Base-by-base conservation (phyloP, 2,113 vertebrate genomes). In the Chunga burmeisteri region DNA sequence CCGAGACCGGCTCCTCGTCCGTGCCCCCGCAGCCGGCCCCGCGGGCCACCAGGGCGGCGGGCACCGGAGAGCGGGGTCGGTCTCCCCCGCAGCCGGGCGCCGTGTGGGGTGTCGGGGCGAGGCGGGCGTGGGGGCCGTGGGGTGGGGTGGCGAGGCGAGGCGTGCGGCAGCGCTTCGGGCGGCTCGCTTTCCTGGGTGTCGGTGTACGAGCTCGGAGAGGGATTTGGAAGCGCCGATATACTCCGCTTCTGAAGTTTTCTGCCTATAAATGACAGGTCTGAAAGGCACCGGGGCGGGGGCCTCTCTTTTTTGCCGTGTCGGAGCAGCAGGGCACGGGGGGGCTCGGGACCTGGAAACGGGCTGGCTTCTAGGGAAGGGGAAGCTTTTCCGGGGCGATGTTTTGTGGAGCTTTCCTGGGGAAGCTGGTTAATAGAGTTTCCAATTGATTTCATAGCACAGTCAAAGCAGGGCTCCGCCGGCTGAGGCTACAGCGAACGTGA, bases 181-280 rank as follows among this genome's bases (percentile, higher is more conserved):
- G 46, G 32, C n/a, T 19, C 6, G n/a, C 18, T 19, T 7, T 36
- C 44, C 17, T 6, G 18, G 49, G 16, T 20, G 61, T 50, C 18
- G n/a, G 38, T 18, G 55, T 36, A 19, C 15, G 74, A 18, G 44
- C 26, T 42, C 29, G 34, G 44, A 40, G n/a, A 0, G 27, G 30
- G 26, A 1, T 9, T 22, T 16, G 23, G 52, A 44, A 27, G 19
- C 5, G 11, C 11, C 14, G 25, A 1, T 14, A 6, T 8, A 4
- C 40, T 16, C 11, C 13, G 16, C 34, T 58, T 25, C 50, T 13
- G 14, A 88, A 95, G 83, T 96, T 96, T 67, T 38, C 14, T 36
- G 71, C 27, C 23, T 23, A 4, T 52, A 44, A 79, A n/a, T 11
- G 29, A 66, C 46, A 5, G 5, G 36, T 29, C 36, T 34, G 81